Conservation (phyloP, 2,113 vertebrate species). For the Peromyscus leucopus region DNA sequence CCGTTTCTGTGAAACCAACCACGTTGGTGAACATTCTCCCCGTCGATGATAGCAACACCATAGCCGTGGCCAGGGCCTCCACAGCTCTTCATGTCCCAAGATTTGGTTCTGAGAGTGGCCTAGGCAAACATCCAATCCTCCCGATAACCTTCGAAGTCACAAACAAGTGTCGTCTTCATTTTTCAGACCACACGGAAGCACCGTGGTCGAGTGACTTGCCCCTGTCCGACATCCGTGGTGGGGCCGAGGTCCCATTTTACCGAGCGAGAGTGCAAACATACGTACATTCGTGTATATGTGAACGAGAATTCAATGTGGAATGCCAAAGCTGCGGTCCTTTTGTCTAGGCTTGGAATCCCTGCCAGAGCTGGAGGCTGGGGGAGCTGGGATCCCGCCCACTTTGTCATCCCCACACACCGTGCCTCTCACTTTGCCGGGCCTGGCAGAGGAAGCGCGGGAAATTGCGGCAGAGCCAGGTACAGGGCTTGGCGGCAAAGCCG, state of each 20-base stretch:
- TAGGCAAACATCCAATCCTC: neutral
- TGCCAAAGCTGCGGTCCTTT: neutral
- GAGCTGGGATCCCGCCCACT: neutral
- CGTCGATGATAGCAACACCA: neutral
- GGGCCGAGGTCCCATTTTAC: constrained; percentile 9
- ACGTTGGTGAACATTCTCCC: neutral
- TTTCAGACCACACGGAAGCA: constrained; percentile 27
- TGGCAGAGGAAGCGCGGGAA: constrained; percentile 73
- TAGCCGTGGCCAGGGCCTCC: neutral
- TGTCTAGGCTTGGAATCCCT: neutral
- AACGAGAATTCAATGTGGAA: neutral
- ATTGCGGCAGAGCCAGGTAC: constrained; percentile 50
- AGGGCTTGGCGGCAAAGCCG: constrained; percentile 75
- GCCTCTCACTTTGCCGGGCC: constrained; percentile 56
- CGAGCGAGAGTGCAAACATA: neutral
- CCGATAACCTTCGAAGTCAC: neutral
- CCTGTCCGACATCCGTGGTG: neutral
- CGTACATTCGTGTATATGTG: neutral
- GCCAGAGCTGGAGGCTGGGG: neutral
- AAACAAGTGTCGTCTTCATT: neutral
- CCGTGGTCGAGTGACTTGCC: neutral
- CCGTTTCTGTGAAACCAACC: neutral
- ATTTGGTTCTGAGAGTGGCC: neutral
- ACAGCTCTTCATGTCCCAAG: neutral
- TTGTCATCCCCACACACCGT: neutral